phyloP scores from a whole-genome alignment of 2,888 invertebrate genomes.

The Leptinotarsa peninsularis region DNA sequence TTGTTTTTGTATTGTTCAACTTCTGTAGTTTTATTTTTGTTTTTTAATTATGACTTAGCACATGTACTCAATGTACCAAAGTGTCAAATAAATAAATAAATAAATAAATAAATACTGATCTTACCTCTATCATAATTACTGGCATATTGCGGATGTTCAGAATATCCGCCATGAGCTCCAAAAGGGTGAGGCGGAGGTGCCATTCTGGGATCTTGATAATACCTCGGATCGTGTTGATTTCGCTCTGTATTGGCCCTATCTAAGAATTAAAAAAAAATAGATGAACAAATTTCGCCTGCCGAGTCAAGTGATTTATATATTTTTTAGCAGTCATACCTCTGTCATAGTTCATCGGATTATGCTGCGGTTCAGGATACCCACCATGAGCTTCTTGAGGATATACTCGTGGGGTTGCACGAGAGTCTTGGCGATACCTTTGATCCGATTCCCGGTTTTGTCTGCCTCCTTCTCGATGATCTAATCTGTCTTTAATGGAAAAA shows the following conservation, averaged over 20 bases:
- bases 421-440: constrained; percentile 1
- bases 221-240: background rate
- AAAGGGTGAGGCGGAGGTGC: background rate
- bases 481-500: background rate
- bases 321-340: background rate
- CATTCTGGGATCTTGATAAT: background rate
- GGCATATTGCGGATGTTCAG: background rate
- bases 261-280: no score
- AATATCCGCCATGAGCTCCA: background rate
- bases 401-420: background rate
- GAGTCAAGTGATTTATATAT: no score
- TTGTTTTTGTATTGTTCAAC: no score
- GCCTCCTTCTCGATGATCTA: background rate
- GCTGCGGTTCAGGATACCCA: background rate
- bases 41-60: no score
- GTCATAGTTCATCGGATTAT: background rate
- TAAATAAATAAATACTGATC: no score
- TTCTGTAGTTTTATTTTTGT: no score
- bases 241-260: background rate
- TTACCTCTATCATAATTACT: background rate
- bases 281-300: no score
- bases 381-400: constrained; percentile 15
- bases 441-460: background rate
- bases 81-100: no score
- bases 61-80: no score